Conservation (phyloP, 1,140 invertebrate genomes). For the Procambarus clarkii region DNA sequence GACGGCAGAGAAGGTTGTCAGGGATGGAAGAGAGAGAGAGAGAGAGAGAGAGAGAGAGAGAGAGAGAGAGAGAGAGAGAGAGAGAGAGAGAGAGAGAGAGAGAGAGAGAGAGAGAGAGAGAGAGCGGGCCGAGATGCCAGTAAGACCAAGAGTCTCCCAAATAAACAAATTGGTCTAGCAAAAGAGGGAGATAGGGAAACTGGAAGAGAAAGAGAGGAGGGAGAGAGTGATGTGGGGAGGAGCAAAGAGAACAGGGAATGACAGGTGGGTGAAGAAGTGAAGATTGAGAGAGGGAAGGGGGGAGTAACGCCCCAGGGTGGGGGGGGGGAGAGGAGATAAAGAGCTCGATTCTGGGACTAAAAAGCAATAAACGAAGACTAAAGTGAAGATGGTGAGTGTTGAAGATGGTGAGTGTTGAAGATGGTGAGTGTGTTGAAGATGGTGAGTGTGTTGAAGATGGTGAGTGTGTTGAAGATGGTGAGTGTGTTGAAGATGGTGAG, state of each 20-base stretch:
- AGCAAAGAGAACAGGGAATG: neutral
- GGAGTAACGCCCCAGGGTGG: neutral
- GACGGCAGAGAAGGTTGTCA: too few relatives aligned
- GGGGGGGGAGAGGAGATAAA: neutral
- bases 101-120: neutral
- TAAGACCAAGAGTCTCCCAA: too few relatives aligned
- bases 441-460: too few relatives aligned
- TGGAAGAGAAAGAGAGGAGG: neutral
- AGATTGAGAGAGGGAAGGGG: neutral
- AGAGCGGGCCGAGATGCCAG: too few relatives aligned
- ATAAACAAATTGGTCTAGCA: too few relatives aligned
- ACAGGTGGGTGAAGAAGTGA: slow-evolving; percentile 16
- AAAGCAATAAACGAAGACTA: too few relatives aligned
- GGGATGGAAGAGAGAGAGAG: neutral
- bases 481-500: too few relatives aligned
- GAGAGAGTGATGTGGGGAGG: neutral
- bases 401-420: too few relatives aligned
- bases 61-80: neutral
- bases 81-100: neutral
- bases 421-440: too few relatives aligned
- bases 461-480: too few relatives aligned
- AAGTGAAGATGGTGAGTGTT: too few relatives aligned
- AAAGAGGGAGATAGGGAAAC: neutral
- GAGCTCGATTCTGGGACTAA: too few relatives aligned
- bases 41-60: neutral